phyloP scores from a whole-genome alignment of 2,113 vertebrate species.

The Nematolebias whitei region DNA sequence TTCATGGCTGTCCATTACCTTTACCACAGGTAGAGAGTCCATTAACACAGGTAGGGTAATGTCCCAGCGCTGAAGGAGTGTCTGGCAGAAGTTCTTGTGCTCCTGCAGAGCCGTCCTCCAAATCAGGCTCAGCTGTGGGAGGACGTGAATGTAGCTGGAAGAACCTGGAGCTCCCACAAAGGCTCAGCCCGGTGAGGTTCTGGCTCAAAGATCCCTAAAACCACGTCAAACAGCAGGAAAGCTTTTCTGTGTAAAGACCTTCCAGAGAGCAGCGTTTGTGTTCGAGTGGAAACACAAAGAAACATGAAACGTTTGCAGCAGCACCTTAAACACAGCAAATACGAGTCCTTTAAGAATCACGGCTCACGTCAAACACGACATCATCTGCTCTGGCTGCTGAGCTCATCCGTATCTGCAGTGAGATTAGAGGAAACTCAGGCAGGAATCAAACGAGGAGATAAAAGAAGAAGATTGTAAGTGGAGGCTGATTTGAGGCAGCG shows the following conservation, averaged over 20 bases:
- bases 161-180: too few relatives aligned
- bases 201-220: neutral
- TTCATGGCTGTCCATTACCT: too few relatives aligned
- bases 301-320: conserved; percentile 24
- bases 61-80: too few relatives aligned
- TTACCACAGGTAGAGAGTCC: too few relatives aligned
- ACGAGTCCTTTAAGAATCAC: conserved; percentile 27
- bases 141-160: too few relatives aligned
- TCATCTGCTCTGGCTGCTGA: conserved; percentile 11
- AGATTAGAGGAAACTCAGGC: conserved; percentile 18
- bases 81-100: too few relatives aligned
- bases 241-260: neutral
- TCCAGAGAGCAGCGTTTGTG: conserved; percentile 6
- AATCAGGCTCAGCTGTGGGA: too few relatives aligned
- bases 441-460: conserved; percentile 26
- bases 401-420: conserved; percentile 26
- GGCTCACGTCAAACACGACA: conserved; percentile 19
- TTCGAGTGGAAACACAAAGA: conserved; percentile 8
- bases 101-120: too few relatives aligned
- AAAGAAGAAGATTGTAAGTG: conserved; percentile 18
- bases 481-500: conserved; percentile 37
- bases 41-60: too few relatives aligned
- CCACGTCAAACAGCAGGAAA: neutral
- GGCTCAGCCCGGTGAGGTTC: too few relatives aligned
- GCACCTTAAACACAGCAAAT: conserved; percentile 33